Base-by-base conservation (phyloP, 2,888 invertebrate species). In the Clepsis dumicolana region DNA sequence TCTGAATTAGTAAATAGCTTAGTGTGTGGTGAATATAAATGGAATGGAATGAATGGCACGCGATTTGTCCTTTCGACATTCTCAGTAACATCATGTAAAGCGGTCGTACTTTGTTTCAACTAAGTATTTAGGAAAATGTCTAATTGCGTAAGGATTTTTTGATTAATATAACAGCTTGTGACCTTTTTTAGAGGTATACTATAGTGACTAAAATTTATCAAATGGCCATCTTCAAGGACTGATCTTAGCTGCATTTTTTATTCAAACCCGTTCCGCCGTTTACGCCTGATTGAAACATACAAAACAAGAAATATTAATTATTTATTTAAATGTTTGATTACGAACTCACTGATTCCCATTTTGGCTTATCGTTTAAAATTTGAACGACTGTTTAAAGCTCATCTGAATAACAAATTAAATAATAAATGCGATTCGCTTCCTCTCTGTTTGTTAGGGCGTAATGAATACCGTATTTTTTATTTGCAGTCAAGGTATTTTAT, bases 1-100 rank as follows among this genome's bases (percentile, higher is more conserved):
- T 57, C 32, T 56, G 67, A 48, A 63, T 67, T 63, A 64, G 68
- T 63, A 68, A 68, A 68, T 68, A 68, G 68, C 63, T 67, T 68
- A 64, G 57, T 63, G 68, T 68, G 68, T 64, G 68, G 63, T 68
- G 68, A 64, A 68, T 68, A 59, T 64, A 68, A 57, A 68, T 68
- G 52, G 68, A 12, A 64, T 59, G 52, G 63, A 41, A 57, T 56
- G 57, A 62, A 66, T 67, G 35, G 41, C 3, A 8, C 3, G 25
- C 24, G 59, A 29, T 64, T 63, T 52, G 52, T 44, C 57, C 38
- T 38, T 53, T 24, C 12, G 14, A n/a, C n/a, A n/a, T 38, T 38
- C 0, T n/a, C 14, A 14, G 38, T 4, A 38, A 35, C 32, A 12
- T n/a, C n/a, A 35, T 4, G 4, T 38, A 10, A 32, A 8, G 14